Conservation (phyloP, 2,113 vertebrate species). For the Pelecanoides urinatrix region DNA sequence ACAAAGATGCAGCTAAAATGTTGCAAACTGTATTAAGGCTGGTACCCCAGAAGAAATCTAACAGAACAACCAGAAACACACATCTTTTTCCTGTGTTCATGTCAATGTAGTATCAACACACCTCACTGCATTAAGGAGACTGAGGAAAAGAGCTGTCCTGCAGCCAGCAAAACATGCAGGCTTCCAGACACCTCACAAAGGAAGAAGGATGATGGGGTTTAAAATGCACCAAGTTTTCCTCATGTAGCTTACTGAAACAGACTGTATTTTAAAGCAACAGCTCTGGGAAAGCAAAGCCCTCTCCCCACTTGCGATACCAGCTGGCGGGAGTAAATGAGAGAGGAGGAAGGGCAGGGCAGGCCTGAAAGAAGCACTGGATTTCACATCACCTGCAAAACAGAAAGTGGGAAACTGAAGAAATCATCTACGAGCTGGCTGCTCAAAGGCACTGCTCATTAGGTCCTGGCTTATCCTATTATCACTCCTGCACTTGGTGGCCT, state of each 20-base stretch:
- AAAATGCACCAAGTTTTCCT: not conserved
- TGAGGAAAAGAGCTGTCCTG: not conserved
- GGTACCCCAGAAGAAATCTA: not conserved
- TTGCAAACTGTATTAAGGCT: not conserved
- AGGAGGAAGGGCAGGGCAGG: not conserved
- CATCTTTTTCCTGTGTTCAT: accelerated
- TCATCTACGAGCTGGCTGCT: not conserved
- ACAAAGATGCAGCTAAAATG: not conserved
- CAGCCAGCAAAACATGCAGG: not conserved
- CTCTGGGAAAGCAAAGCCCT: not conserved
- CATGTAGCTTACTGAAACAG: not conserved
- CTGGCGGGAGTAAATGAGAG: not conserved
- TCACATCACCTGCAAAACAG: not conserved
- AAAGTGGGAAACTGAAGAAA: not conserved
- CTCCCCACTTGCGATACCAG: not conserved
- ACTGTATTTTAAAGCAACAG: accelerated
- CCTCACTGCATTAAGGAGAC: accelerated
- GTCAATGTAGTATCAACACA: accelerated
- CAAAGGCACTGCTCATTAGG: not conserved
- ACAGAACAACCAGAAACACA: not conserved
- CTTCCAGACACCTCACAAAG: not conserved
- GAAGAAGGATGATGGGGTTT: not conserved
- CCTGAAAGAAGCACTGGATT: not conserved
- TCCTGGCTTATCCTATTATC: not conserved
- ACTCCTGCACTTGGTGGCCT: not conserved